Base-by-base conservation (phyloP, 2,888 invertebrate genomes). In the Prenolepis imparis region DNA sequence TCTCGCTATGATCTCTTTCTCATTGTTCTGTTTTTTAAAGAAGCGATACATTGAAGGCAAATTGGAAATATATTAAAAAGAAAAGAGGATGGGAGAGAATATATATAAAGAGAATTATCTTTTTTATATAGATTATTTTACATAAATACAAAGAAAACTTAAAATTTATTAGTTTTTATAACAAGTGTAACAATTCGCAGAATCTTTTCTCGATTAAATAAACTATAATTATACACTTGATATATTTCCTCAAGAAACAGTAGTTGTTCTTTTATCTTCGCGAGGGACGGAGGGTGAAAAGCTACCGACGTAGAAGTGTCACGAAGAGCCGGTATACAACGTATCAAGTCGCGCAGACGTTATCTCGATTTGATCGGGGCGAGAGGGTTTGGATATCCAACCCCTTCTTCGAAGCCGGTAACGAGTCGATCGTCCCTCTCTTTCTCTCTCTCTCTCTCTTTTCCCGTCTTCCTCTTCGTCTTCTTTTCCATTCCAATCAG, bases 401-500 rank as follows among this genome's bases (percentile, higher is more conserved):
- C 91, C 91, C 91, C 89, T 91, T 90, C 87, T 82, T 85, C 63
- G 75, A 80, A 86, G 77, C 84, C 84, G 82, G 89, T 90, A 86
- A 87, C 89, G 88, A 89, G 88, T 85, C 88, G 82, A 64, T 84
- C 75, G 81, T 83, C 89, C 87, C 70, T 68, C 15, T n/a, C n/a
- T n/a, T n/a, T n/a, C n/a, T n/a, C n/a, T 44, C 44, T 44, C 6
- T 48, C 48, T 48, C 48, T 52, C 48, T n/a, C 48, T 52, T 52
- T n/a, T 52, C 8, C 52, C n/a, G 52, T n/a, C 52, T 18, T 48
- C 18, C 48, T 48, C 85, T 78, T 82, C 84, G 75, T 67, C 84
- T 86, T 78, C 86, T 89, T 87, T 91, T 91, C 91, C 91, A 77
- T 89, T 90, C 91, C 90, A 87, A 91, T 91, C 90, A 90, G 84